Percentiles rank a stretch among this genome's conserved stretches.
Evolutionary conservation across 2,113 vertebrate species (phyloP).

Genomic region (Vimba vimba): DNA sequence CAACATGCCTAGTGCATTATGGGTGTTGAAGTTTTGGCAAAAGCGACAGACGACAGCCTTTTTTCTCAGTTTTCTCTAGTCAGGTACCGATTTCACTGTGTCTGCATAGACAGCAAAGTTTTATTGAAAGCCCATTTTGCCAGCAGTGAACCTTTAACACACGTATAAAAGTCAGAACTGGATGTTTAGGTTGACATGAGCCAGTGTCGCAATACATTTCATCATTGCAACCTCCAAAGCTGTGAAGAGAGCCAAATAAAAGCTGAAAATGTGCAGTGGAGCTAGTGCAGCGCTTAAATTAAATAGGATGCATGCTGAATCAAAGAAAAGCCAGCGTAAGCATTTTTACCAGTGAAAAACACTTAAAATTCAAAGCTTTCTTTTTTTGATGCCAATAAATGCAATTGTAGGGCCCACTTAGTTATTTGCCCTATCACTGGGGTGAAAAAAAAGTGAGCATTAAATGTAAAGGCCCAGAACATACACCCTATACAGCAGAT

Average conservation of each 20-base stretch:
- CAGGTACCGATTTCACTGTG: too few species aligned
- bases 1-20: too few species aligned
- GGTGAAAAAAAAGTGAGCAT: neutral
- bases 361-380: conserved; percentile 45
- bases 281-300: neutral
- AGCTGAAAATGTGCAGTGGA: neutral
- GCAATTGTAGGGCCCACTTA: conserved; percentile 23
- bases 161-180: neutral
- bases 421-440: conserved; percentile 7
- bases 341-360: conserved; percentile 36
- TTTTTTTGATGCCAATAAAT: conserved; percentile 33
- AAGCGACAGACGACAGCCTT: too few species aligned
- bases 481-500: conserved; percentile 1
- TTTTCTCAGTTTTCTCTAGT: too few species aligned
- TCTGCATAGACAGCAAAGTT: too few species aligned
- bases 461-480: conserved; percentile 7
- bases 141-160: neutral
- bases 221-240: neutral
- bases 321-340: conserved; percentile 32
- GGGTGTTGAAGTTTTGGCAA: too few species aligned
- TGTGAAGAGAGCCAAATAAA: neutral
- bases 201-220: neutral
- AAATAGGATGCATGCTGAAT: neutral
- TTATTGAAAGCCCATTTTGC: too few species aligned
- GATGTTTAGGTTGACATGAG: neutral